Evolutionary conservation across 2,113 vertebrate genomes (phyloP), one percentile per base, ranked within the genome.

Genomic region (Heloderma charlesbogerti): DNA sequence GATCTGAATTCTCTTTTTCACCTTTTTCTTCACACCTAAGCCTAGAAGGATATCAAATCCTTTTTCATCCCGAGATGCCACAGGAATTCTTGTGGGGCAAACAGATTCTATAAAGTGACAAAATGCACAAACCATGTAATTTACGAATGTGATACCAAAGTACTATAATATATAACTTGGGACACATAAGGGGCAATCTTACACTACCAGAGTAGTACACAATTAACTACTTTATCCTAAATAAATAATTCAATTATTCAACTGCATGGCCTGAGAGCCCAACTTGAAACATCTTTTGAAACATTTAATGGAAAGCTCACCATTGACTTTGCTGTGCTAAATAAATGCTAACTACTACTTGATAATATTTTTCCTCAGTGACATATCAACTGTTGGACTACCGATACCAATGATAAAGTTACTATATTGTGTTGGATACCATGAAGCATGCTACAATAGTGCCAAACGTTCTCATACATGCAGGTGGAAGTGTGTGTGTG

Each of bases 21-120:
- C 96, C 93, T 99, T 99, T 96, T 99, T 98, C 92, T 98, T 98
- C 94, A 99, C 96, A 96, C 98, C 98, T 95, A 99, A 96, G 95
- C 99, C 98, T 82, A 98, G 60, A 86, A 99, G 98, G 92, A 99
- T 98, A 95, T 99, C 99, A 97, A 99, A 99, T 84, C 99, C 99
- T 91, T 99, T 99, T 95, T 99, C 99, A 93, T 99, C 98, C 13
- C 98, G 97, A 94, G 98, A 98, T 96, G 98, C 97, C 82, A 99
- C 96, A 67, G 98, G 96, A 96, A 99, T 99, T 97, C 97, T 98
- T 93, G 97, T 97, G 0, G 98, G 98, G 96, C 99, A 99, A 93
- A 99, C 99, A 84, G 98, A 99, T 96, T 99, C 99, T 99, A 96
- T 3, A 96, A 95, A 95, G 66, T 22, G 96, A 94, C 5, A 95